Conservation (phyloP, 2,797 vertebrate genomes). For the Erethizon dorsatum region DNA sequence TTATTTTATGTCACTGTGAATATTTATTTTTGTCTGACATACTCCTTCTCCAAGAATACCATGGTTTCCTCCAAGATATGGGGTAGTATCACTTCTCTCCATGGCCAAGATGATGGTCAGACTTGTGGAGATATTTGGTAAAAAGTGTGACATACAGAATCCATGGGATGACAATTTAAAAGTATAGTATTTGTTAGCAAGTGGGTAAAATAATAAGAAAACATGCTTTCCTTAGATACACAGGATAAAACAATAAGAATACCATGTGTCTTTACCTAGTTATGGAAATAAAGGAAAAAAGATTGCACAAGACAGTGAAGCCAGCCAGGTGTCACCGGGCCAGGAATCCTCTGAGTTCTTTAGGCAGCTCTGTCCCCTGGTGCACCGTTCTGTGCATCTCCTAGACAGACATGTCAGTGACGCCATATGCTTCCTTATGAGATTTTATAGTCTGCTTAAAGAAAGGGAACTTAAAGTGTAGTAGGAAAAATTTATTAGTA, state of each 20-base stretch:
- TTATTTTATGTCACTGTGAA: neutral
- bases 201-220: neutral
- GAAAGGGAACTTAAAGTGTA: neutral
- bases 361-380: neutral
- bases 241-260: neutral
- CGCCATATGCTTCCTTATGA: neutral
- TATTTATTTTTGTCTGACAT: neutral
- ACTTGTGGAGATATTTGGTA: neutral
- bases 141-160: neutral
- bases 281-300: neutral
- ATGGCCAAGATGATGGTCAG: neutral
- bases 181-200: neutral
- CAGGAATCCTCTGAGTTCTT: neutral
- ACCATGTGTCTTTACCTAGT: neutral
- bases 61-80: neutral
- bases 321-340: neutral
- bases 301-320: neutral
- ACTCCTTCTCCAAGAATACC: neutral
- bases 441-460: neutral
- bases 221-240: neutral
- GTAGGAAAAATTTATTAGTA: conserved; percentile 62
- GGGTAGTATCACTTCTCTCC: neutral
- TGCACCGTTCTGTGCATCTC: neutral
- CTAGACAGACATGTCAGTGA: neutral
- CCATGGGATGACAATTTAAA: neutral